phyloP scores from a whole-genome alignment of 2,113 vertebrate genomes.

The Brachyistius frenatus region DNA sequence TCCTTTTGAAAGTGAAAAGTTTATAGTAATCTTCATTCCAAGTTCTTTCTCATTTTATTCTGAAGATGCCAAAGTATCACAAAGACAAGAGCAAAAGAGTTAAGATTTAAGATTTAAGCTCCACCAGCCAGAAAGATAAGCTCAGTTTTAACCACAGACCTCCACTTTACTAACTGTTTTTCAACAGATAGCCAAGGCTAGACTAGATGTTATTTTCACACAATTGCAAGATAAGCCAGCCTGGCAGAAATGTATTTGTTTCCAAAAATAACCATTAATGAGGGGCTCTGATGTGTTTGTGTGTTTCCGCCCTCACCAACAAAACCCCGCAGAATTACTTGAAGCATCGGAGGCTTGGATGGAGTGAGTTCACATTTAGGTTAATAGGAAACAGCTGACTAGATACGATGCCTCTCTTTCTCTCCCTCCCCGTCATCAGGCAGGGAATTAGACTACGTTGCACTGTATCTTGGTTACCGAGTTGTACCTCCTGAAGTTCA shows the following conservation, averaged over 20 bases:
- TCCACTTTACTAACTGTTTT: conserved; percentile 51
- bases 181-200: conserved; percentile 45
- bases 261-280: conserved; percentile 78
- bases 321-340: conserved; percentile 55
- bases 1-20: background rate
- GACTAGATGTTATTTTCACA: conserved; percentile 59
- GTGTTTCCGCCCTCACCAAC: conserved; percentile 43
- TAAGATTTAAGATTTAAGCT: background rate
- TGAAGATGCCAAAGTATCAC: background rate
- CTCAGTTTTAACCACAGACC: conserved; percentile 55
- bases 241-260: conserved; percentile 58
- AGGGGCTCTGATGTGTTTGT: conserved; percentile 66
- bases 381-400: conserved; percentile 64
- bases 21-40: background rate
- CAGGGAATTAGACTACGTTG: conserved; percentile 19
- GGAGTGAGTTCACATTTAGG: conserved; percentile 65
- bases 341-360: conserved; percentile 26
- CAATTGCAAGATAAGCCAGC: conserved; percentile 56
- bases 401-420: conserved; percentile 49
- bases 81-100: conserved; percentile 8
- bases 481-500: conserved; percentile 28
- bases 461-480: conserved; percentile 15
- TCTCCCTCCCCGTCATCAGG: conserved; percentile 24
- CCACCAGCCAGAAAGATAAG: conserved; percentile 37
- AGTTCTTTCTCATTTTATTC: background rate